Percentiles rank a stretch among this genome's conserved stretches.
These are phyloP conservation scores for Gallinago undulata DNA, from an alignment of 2,113 vertebrate genomes.

Conservation along the genomic window DNA sequence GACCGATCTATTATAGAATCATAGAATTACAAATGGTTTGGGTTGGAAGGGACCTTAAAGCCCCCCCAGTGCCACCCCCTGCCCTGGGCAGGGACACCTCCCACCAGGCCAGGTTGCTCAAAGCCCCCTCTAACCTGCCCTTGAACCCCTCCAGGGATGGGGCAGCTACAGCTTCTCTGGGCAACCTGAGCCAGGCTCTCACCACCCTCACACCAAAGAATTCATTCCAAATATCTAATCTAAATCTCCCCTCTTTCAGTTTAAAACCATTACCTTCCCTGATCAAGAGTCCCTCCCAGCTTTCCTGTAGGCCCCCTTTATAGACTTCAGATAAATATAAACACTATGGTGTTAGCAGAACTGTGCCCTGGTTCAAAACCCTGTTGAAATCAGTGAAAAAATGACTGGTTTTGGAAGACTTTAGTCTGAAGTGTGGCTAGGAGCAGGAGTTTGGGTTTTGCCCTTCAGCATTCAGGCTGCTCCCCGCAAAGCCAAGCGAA, in stretches of 20 bases:
- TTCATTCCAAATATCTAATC: not conserved
- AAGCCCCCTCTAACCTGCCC: not conserved
- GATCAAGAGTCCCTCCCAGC: not conserved
- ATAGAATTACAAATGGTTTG: not conserved
- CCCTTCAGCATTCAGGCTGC: not conserved
- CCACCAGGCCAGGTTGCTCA: not conserved
- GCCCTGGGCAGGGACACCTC: not conserved
- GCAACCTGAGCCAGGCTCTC: not conserved
- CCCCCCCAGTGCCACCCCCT: rapidly evolving
- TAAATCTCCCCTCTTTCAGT: not conserved
- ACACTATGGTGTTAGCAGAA: not conserved
- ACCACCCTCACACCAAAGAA: not conserved
- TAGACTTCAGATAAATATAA: not conserved
- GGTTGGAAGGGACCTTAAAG: not conserved
- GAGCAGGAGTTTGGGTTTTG: not conserved
- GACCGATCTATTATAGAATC: not conserved
- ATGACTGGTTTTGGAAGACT: not conserved
- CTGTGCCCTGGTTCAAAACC: not conserved
- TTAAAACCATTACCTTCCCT: not conserved
- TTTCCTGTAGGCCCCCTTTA: not conserved
- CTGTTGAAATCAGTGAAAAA: not conserved
- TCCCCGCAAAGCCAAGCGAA: not conserved
- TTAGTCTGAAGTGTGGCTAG: not conserved
- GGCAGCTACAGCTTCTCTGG: not conserved
- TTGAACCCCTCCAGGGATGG: not conserved